Percentiles rank a stretch among this genome's conserved stretches.
Conservation (phyloP, 2,113 vertebrate genomes). For the Procavia capensis region DNA sequence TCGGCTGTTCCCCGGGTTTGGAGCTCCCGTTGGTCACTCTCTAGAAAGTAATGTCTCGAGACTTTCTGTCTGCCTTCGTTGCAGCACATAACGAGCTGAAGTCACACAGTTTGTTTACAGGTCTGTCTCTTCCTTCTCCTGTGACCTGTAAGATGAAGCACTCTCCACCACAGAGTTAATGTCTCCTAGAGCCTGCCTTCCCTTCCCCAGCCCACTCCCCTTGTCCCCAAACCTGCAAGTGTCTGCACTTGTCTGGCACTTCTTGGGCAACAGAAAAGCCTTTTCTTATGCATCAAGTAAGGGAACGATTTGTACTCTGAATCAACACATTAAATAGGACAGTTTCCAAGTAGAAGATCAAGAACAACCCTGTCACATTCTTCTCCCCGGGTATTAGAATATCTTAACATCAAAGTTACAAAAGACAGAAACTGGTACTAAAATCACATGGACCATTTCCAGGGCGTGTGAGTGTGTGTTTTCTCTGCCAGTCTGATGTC, state of each 20-base stretch:
- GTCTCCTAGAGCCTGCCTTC: neutral
- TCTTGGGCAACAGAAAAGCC: neutral
- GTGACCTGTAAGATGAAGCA: neutral
- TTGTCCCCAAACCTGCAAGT: neutral
- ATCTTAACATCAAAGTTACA: conserved; percentile 34
- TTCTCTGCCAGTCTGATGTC: neutral
- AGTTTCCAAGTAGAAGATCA: neutral
- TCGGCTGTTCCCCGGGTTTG: conserved; percentile 58
- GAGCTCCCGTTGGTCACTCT: neutral
- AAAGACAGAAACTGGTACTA: conserved; percentile 21
- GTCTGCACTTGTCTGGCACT: neutral
- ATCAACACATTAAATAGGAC: neutral
- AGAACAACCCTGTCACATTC: neutral
- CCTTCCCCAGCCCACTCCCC: neutral
- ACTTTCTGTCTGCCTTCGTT: conserved; percentile 57
- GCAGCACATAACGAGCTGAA: conserved; percentile 56
- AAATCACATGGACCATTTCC: conserved; percentile 8
- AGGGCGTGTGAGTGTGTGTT: neutral
- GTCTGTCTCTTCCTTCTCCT: neutral
- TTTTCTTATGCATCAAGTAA: neutral
- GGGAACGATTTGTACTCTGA: neutral
- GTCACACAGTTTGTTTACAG: conserved; percentile 60
- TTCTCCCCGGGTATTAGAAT: conserved; percentile 20
- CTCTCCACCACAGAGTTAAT: neutral
- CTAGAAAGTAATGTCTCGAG: conserved; percentile 52